phyloP scores from a whole-genome alignment of 92 coral and sea anemone species.

The Porites divaricata region DNA sequence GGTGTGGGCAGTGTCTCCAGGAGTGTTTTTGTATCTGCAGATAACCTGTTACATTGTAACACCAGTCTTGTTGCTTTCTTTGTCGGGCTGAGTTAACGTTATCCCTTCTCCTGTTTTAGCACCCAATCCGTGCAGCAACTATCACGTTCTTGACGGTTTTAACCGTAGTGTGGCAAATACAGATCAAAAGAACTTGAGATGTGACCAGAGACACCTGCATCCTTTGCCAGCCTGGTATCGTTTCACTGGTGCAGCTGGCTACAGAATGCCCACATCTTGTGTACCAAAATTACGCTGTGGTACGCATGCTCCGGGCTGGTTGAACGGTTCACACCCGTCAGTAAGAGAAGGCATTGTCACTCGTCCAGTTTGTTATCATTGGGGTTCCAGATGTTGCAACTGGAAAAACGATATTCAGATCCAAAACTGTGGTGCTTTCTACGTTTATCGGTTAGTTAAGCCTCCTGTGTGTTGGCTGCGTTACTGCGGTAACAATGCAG shows the following conservation, averaged over 20 bases:
- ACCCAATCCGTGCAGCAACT: neutral
- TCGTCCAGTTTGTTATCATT: slow-evolving; percentile 7
- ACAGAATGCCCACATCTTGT: neutral
- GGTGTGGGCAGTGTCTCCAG: too few species aligned
- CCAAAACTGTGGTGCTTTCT: slow-evolving; percentile 4
- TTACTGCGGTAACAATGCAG: slow-evolving; percentile 11
- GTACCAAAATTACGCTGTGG: neutral
- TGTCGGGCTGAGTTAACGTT: too few species aligned
- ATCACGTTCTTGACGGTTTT: neutral
- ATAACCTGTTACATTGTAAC: too few species aligned
- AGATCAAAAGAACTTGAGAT: neutral
- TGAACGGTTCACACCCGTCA: neutral
- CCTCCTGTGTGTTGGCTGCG: slow-evolving; percentile 3
- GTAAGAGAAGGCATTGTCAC: neutral
- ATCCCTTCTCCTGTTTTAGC: neutral
- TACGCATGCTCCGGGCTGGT: slow-evolving; percentile 18
- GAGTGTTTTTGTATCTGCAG: too few species aligned
- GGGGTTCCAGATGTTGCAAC: neutral
- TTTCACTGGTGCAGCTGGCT: slow-evolving; percentile 9
- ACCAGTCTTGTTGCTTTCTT: too few species aligned
- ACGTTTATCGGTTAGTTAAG: neutral
- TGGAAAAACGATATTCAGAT: slow-evolving; percentile 5
- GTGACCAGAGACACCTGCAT: neutral
- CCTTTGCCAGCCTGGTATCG: slow-evolving; percentile 13
- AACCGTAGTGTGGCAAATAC: neutral